Base-by-base conservation (phyloP, 1,140 invertebrate genomes). In the Cotesia vestalis region DNA sequence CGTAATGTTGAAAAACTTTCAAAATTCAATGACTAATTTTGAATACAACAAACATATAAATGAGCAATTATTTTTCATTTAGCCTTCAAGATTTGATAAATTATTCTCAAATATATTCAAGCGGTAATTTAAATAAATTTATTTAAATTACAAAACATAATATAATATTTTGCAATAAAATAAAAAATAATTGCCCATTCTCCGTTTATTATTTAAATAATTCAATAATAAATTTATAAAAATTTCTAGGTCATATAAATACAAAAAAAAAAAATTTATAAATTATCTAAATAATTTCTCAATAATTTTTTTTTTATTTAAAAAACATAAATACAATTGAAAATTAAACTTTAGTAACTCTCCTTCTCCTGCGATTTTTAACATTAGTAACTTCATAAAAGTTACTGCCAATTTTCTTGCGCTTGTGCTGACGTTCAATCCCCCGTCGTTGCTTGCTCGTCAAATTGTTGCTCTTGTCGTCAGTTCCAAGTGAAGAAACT, bases 331-430 rank as follows among this genome's bases (percentile, higher is more conserved):
- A 52, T 2, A 12, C 55, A 46, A 59, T 36, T 20, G 57, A 76
- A 80, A 67, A 77, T 27, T 77, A 79, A 14, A 80, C 9, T 78
- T 84, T 85, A 0, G 81, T 81, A 27, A 85, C 61, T 80, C 90
- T 92, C 75, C 89, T 91, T 78, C 89, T 89, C 77, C 90, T 95
- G 73, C 91, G 90, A 82, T 96, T 98, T 83, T 98, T 98, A 35
- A 98, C 96, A 90, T 98, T 97, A 3, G 93, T 90, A 35, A 94
- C 90, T 88, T 96, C 92, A 85, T 98, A 98, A 82, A 98, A 98
- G 86, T 97, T 95, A 80, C 92, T 94, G 72, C 96, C 96, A 75
- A 95, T 92, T 80, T 96, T 97, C 83, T 94, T 96, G 3, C 92
- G 88, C 81, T 92, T 95, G 73, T 90, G 88, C 17, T 91, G 88